Conservation (phyloP, 2,113 vertebrate species). For the Tenebrosternarchus preto region DNA sequence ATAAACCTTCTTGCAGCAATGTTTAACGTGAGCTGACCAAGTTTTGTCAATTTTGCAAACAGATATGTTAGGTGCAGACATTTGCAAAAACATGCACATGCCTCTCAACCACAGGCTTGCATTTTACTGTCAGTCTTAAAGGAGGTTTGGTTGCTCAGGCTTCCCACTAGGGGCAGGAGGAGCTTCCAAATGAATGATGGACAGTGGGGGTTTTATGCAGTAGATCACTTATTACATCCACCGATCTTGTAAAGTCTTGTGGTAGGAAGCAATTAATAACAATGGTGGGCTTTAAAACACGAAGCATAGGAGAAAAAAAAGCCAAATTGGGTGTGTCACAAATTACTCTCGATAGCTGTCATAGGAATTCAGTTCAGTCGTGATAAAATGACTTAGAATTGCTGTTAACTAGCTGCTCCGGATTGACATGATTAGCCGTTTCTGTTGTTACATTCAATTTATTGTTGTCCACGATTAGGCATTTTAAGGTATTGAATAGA, state of each 20-base stretch:
- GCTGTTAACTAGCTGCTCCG: too few relatives aligned
- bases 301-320: too few relatives aligned
- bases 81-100: conserved; percentile 7
- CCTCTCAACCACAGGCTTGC: background rate
- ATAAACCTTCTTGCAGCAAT: conserved; percentile 26
- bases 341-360: too few relatives aligned
- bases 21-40: conserved; percentile 17
- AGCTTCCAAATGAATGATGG: conserved; percentile 23
- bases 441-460: background rate
- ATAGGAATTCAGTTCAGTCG: too few relatives aligned
- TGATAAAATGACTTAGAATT: too few relatives aligned
- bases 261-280: background rate
- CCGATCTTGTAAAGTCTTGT: background rate
- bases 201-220: background rate
- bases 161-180: conserved; percentile 54
- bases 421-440: background rate
- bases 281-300: background rate
- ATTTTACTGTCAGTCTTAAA: background rate
- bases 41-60: conserved; percentile 27
- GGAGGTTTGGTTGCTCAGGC: background rate
- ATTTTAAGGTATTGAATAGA: background rate
- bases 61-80: conserved; percentile 15
- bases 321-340: too few relatives aligned
- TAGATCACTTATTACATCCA: background rate
- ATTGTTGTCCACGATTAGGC: background rate